Percentiles rank a stretch among this genome's conserved stretches.
These are phyloP conservation scores for Blastobasis adustella DNA, from an alignment of 2,888 invertebrate genomes.

Conservation along the genomic window DNA sequence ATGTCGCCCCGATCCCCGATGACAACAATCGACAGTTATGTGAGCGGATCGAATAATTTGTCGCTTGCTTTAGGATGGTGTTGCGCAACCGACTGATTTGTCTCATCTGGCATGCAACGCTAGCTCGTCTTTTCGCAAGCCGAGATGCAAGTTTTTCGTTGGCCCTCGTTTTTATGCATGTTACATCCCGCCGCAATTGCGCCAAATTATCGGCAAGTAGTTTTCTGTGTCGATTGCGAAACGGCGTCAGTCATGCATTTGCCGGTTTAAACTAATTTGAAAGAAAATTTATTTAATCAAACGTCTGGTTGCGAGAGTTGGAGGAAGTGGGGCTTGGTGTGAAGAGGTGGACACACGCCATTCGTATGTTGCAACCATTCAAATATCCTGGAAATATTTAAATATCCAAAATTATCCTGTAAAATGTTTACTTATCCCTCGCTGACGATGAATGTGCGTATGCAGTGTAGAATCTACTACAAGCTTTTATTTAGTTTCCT, in stretches of 20 bases:
- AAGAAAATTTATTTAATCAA: no score
- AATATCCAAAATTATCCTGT: no score
- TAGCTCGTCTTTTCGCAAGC: slow-evolving; percentile 32
- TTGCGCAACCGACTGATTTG: slow-evolving; percentile 23
- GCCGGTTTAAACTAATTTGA: no score
- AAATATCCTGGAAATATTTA: no score
- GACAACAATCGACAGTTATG: slow-evolving; percentile 26
- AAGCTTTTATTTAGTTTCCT: no score
- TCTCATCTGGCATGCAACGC: slow-evolving; percentile 37
- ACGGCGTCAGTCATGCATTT: slow-evolving; percentile 1
- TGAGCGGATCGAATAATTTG: slow-evolving; percentile 36
- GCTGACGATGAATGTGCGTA: no score
- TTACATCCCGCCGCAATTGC: slow-evolving; percentile 30
- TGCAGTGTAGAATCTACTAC: no score
- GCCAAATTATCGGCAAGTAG: slow-evolving; percentile 21
- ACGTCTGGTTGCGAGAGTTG: no score
- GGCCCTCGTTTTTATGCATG: slow-evolving; percentile 35
- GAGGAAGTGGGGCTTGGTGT: no score
- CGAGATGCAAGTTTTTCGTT: slow-evolving; percentile 32
- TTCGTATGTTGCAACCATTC: no score
- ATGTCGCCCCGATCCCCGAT: slow-evolving; percentile 15
- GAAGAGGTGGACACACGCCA: no score
- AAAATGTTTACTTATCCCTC: no score
- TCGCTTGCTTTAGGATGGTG: slow-evolving; percentile 16
- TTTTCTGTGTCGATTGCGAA: slow-evolving; percentile 25